Evolutionary conservation across 2,888 invertebrate genomes (phyloP).

Genomic region (Agrenia bidenticulata): DNA sequence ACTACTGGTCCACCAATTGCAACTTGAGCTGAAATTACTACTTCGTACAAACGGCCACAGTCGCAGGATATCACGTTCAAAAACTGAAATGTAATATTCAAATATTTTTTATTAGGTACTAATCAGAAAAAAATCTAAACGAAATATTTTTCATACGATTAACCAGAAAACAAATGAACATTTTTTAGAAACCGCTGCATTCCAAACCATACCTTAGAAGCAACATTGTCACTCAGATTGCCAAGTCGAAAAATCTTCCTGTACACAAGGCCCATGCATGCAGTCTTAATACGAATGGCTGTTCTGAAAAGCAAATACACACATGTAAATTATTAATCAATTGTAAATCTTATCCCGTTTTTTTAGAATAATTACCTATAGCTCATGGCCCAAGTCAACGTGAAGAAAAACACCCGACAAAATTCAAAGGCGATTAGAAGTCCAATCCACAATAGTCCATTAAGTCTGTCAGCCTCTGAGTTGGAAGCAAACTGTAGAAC

Average conservation of each 20-base stretch:
- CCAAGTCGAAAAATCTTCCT: conserved; percentile 57
- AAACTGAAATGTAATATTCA: conserved; percentile 56
- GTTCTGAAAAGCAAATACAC: conserved; percentile 46
- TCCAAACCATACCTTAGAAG: conserved; percentile 58
- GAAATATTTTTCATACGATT: background rate
- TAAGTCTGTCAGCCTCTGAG: conserved; percentile 55
- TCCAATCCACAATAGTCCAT: conserved; percentile 59
- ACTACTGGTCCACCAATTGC: conserved; percentile 62
- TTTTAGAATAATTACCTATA: conserved; percentile 54
- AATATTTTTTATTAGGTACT: too few relatives aligned
- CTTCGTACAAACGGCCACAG: conserved; percentile 61
- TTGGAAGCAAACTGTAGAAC: conserved; percentile 58
- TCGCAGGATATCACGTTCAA: conserved; percentile 64
- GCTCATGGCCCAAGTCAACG: conserved; percentile 60
- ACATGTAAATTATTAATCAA: background rate
- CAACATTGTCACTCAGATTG: conserved; percentile 56
- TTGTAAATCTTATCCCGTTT: background rate
- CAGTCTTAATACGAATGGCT: conserved; percentile 57
- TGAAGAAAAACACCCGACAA: conserved; percentile 58
- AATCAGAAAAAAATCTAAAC: too few relatives aligned
- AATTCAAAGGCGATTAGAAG: conserved; percentile 59
- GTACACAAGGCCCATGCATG: conserved; percentile 57
- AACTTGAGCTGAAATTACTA: conserved; percentile 60
- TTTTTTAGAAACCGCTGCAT: too few relatives aligned
- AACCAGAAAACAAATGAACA: too few relatives aligned